These are phyloP conservation scores for Ommatoiulus sabulosus DNA, from an alignment of 2,888 invertebrate genomes.

Conservation along the genomic window DNA sequence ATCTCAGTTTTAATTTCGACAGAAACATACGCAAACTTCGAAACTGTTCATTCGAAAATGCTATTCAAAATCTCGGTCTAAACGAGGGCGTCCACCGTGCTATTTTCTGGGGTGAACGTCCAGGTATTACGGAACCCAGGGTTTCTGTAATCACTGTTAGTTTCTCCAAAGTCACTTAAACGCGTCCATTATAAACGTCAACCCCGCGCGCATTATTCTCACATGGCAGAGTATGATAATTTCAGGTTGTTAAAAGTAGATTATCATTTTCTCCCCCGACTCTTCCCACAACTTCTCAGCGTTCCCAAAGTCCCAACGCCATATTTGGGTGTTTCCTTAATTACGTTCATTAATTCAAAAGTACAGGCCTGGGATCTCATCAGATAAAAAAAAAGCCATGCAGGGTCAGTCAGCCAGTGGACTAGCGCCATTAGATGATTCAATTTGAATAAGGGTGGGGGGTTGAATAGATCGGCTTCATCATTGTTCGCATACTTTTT, in stretches of 20 bases:
- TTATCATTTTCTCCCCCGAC: background rate
- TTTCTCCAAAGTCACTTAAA: background rate
- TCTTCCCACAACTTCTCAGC: background rate
- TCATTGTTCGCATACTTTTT: conserved; percentile 33
- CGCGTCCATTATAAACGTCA: background rate
- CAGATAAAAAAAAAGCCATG: conserved; percentile 25
- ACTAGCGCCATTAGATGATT: conserved; percentile 35
- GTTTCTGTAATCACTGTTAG: background rate
- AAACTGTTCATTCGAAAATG: background rate
- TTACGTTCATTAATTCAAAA: conserved; percentile 29
- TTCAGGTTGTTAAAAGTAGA: conserved; percentile 34
- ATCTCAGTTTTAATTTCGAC: background rate
- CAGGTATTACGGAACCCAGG: background rate
- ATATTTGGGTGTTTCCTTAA: conserved; percentile 46
- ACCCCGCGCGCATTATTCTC: background rate
- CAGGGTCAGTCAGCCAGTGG: conserved; percentile 45
- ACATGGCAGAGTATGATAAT: conserved; percentile 22
- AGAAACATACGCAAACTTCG: background rate
- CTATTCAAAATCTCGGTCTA: background rate
- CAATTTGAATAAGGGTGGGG: conserved; percentile 47
- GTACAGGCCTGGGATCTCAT: background rate
- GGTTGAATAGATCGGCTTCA: conserved; percentile 30
- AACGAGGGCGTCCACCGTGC: conserved; percentile 1
- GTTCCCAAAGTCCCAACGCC: background rate
- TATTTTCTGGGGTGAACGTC: background rate